Conservation (phyloP, 2,113 vertebrate species). For the Pelobates fuscus region DNA sequence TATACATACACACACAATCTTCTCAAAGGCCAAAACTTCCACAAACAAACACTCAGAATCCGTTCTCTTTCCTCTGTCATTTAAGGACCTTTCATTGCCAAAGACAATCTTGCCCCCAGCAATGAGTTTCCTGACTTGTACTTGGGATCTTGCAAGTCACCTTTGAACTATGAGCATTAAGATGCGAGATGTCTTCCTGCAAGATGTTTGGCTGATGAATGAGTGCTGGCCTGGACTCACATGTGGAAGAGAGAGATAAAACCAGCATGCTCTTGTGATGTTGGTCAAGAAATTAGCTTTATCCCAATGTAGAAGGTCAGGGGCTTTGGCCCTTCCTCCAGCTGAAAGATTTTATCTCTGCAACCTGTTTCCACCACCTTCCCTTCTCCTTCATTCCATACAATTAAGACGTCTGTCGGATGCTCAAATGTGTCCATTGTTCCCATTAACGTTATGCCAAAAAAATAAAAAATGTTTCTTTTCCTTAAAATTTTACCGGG, state of each 20-base stretch:
- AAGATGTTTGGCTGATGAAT: constrained; percentile 46
- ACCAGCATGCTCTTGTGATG: not conserved
- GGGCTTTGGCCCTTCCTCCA: constrained; percentile 38
- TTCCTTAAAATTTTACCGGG: not conserved
- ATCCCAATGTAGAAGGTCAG: constrained; percentile 24
- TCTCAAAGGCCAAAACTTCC: constrained; percentile 33
- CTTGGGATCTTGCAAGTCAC: constrained; percentile 23
- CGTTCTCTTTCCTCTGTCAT: constrained; percentile 33
- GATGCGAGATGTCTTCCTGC: constrained; percentile 30
- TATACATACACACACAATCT: constrained; percentile 18
- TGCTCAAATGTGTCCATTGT: constrained; percentile 20
- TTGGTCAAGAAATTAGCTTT: constrained; percentile 26
- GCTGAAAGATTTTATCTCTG: constrained; percentile 44
- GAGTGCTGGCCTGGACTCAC: not conserved
- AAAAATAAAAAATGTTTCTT: constrained; percentile 15
- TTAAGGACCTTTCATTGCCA: constrained; percentile 11
- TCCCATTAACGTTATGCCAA: not conserved
- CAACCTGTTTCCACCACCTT: constrained; percentile 41
- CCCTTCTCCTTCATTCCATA: constrained; percentile 24
- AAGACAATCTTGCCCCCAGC: constrained; percentile 29
- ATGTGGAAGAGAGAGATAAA: constrained; percentile 44
- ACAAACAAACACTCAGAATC: constrained; percentile 37
- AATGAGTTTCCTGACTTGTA: constrained; percentile 31
- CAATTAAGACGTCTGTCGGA: constrained; percentile 29
- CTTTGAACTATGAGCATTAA: constrained; percentile 40